Conservation (phyloP, 2,113 vertebrate species). For the Misgurnus anguillicaudatus region DNA sequence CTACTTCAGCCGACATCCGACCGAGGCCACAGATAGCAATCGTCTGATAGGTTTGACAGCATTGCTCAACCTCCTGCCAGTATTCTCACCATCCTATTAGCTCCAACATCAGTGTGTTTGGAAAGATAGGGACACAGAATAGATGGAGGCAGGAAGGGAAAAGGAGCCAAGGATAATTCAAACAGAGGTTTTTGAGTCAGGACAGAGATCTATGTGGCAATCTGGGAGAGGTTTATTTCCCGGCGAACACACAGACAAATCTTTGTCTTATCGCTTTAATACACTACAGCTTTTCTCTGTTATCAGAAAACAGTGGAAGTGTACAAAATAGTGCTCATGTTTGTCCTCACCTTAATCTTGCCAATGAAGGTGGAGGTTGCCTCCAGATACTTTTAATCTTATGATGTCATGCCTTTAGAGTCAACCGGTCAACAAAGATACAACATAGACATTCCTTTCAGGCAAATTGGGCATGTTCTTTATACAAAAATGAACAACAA, state of each 20-base stretch:
- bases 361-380: background rate
- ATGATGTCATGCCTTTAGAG: background rate
- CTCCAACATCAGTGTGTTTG: background rate
- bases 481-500: too few species aligned
- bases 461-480: background rate
- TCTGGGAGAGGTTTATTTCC: background rate
- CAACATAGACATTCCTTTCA: background rate
- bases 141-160: background rate
- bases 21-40: background rate
- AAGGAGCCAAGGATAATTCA: background rate
- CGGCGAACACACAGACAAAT: background rate
- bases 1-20: background rate
- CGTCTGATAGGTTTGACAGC: constrained; percentile 16
- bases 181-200: background rate
- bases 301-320: constrained; percentile 31
- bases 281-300: background rate
- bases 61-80: constrained; percentile 17
- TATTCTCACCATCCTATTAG: constrained; percentile 32
- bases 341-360: constrained; percentile 33
- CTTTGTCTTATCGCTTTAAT: constrained; percentile 38
- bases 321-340: constrained; percentile 13
- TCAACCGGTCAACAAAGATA: background rate
- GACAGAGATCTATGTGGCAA: background rate
- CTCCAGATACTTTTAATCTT: constrained; percentile 1
- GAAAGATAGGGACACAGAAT: constrained; percentile 20